Percentiles rank a stretch among this genome's conserved stretches.
These are phyloP conservation scores for Anodontia alba DNA, from an alignment of 2,888 invertebrate genomes.

Conservation along the genomic window DNA sequence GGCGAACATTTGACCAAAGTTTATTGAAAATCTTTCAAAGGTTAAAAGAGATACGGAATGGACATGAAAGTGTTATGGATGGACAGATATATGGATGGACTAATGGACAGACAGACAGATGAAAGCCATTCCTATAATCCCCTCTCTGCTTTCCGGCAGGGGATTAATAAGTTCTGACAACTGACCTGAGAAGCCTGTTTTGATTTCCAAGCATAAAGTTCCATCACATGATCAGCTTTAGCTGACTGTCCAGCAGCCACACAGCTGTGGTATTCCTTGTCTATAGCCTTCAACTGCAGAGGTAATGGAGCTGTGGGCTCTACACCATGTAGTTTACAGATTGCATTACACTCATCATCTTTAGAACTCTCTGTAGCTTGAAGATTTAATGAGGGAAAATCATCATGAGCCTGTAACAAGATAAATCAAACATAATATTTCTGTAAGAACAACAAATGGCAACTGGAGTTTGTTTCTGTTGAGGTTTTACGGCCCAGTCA, in stretches of 20 bases:
- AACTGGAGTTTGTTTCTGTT: too few relatives aligned
- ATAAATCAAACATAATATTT: neutral
- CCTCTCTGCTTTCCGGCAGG: too few relatives aligned
- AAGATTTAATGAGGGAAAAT: constrained; percentile 74
- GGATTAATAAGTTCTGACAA: too few relatives aligned
- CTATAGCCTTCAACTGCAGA: constrained; percentile 83
- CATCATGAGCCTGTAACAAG: constrained; percentile 60
- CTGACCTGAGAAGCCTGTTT: constrained; percentile 83
- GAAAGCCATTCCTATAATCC: too few relatives aligned
- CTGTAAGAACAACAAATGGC: neutral
- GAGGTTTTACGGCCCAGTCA: too few relatives aligned
- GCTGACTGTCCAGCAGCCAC: constrained; percentile 78
- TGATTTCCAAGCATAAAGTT: constrained; percentile 83
- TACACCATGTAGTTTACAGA: constrained; percentile 82
- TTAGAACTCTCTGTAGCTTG: constrained; percentile 83
- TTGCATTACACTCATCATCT: constrained; percentile 83
- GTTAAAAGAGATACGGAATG: too few relatives aligned
- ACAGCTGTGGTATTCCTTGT: constrained; percentile 83
- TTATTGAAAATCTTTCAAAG: too few relatives aligned
- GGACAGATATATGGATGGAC: too few relatives aligned
- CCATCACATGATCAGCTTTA: constrained; percentile 83
- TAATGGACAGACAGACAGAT: too few relatives aligned
- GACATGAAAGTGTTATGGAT: too few relatives aligned
- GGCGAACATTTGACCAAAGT: too few relatives aligned
- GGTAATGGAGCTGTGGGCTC: constrained; percentile 78